Base-by-base conservation (phyloP, 37 sponge, comb jelly and placozoan genomes). In the Halichondria panicea region DNA sequence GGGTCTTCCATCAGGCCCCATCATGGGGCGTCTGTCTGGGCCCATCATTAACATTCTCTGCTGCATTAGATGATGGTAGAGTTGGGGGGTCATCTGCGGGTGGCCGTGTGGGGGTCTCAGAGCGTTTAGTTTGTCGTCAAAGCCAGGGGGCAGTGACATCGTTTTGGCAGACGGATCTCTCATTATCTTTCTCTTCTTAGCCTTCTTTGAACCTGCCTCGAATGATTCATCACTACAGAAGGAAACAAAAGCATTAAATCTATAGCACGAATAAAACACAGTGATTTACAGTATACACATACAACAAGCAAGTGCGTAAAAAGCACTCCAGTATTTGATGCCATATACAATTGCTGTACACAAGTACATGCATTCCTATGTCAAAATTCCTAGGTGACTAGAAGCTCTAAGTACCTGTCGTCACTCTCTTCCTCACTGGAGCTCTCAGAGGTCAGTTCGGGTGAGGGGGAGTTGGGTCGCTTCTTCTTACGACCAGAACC, bases 391-490 rank as follows among this genome's bases (percentile, higher is more conserved):
- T 63, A 38, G 15, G 4, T 12, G 58, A 72, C 57, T 15, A 46
- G 46, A 27, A 34, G 64, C 31, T 5, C 11, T 5, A 31, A 31
- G 64, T 63, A 63, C 34, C 36, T 34, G 64, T 34, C 64, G 0
- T 76, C 82, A 37, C 76, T 74, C 38, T 80, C 88, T 21, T 87
- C 87, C 46, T 87, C 83, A 59, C 63, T 63, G 30, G 84, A 84
- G 71, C 84, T 84, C 84, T 84, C 84, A 36, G 77, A 75, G 4
- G 84, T 84, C 24, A 84, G 71, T 15, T 84, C 77, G 31, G 84
- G 84, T 15, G 77, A 75, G 32, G 82, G 82, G 1, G 72, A 81
- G 27, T 66, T 65, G 35, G 54, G 40, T 43, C 46, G 50, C 48
- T 53, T 37, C 34, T 8, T 71, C 56, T 52, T 70, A 71, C 66